Evolutionary conservation across 2,113 vertebrate species (phyloP).

Genomic region (Cercocebus atys): DNA sequence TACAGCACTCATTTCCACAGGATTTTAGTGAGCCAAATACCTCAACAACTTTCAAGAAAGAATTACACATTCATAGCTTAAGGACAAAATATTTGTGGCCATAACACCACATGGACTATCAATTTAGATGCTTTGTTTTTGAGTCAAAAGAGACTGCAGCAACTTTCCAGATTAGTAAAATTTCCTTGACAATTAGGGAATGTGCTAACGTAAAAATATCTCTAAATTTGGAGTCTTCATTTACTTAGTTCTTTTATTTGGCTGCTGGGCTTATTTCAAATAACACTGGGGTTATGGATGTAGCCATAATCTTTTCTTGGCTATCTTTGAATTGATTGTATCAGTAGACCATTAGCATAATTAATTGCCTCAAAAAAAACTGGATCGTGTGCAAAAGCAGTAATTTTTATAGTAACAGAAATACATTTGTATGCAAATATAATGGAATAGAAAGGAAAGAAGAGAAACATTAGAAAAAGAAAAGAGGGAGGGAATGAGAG

Average conservation of each 20-base stretch:
- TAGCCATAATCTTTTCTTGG: neutral
- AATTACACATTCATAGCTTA: conserved; percentile 56
- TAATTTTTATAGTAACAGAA: neutral
- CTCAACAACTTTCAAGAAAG: conserved; percentile 62
- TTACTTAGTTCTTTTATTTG: conserved; percentile 27
- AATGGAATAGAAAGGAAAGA: neutral
- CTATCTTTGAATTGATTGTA: neutral
- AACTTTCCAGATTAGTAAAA: conserved; percentile 43
- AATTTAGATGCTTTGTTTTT: conserved; percentile 48
- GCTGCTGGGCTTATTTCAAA: neutral
- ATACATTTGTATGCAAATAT: neutral
- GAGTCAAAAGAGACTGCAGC: neutral
- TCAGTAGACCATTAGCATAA: neutral
- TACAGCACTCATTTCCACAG: conserved; percentile 61
- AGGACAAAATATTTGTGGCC: conserved; percentile 48
- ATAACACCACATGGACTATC: neutral
- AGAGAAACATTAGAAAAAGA: neutral
- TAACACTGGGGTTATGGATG: neutral
- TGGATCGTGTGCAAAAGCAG: neutral
- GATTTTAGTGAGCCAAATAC: conserved; percentile 66
- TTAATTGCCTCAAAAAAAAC: neutral
- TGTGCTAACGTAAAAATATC: neutral
- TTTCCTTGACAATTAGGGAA: neutral
- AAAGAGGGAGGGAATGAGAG: neutral
- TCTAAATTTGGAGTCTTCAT: neutral